phyloP scores from a whole-genome alignment of 2,797 vertebrate species.

The Eutrigla gurnardus region DNA sequence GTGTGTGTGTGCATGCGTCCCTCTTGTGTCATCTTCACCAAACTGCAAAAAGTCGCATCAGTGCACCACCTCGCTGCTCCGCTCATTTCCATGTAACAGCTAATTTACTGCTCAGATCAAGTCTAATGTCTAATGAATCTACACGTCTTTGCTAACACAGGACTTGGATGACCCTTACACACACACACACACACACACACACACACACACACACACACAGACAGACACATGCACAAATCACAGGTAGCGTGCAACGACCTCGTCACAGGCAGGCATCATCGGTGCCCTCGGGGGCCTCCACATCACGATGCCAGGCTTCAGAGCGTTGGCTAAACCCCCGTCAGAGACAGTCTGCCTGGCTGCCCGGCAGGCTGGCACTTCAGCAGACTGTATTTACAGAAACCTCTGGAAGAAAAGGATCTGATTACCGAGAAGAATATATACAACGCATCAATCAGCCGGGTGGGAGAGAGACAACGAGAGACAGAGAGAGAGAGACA shows the following conservation, averaged over 20 bases:
- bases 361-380: constrained; percentile 68
- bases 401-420: constrained; percentile 74
- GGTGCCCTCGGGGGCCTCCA: constrained; percentile 32
- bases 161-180: constrained; percentile 44
- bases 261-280: constrained; percentile 51
- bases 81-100: constrained; percentile 68
- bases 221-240: not conserved
- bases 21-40: constrained; percentile 49
- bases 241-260: constrained; percentile 35
- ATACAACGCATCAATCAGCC: constrained; percentile 79
- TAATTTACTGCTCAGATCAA: constrained; percentile 71
- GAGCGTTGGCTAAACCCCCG: constrained; percentile 57
- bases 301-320: constrained; percentile 55
- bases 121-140: constrained; percentile 70
- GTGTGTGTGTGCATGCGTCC: not conserved
- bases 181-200: not conserved
- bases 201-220: constrained; percentile 7
- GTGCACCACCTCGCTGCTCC: constrained; percentile 27
- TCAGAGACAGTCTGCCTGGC: constrained; percentile 75
- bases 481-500: constrained; percentile 39
- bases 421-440: constrained; percentile 74
- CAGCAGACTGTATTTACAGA: constrained; percentile 74
- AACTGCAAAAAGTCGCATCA: constrained; percentile 67
- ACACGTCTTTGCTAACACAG: constrained; percentile 56
- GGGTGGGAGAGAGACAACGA: constrained; percentile 18